Conservation (phyloP, 1,140 invertebrate genomes). For the Drosophila repleta region DNA sequence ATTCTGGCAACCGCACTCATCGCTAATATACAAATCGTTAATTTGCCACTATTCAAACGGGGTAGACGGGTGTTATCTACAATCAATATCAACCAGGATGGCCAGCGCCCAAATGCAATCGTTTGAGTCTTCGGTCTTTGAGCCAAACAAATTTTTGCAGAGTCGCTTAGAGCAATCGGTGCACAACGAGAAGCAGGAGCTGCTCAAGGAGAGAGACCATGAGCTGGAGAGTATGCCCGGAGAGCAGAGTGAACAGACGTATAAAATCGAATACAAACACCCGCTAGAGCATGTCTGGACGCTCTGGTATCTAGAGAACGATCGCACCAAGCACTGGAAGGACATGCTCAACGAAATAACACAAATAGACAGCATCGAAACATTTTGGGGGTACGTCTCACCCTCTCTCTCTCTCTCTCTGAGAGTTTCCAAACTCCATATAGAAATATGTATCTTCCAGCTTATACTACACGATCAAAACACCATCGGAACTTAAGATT, state of each 20-base stretch:
- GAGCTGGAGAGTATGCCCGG: slow-evolving; percentile 20
- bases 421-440: slow-evolving; percentile 87
- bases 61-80: neutral
- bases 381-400: slow-evolving; percentile 92
- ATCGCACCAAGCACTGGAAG: slow-evolving; percentile 95
- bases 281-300: slow-evolving; percentile 98
- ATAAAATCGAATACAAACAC: slow-evolving; percentile 88
- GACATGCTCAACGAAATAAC: slow-evolving; percentile 96
- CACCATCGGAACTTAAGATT: slow-evolving; percentile 93
- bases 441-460: slow-evolving; percentile 86
- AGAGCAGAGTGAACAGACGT: slow-evolving; percentile 30
- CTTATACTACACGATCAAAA: slow-evolving; percentile 98
- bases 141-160: slow-evolving; percentile 39
- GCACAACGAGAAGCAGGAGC: slow-evolving; percentile 4
- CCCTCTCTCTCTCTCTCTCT: slow-evolving; percentile 47
- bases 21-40: slow-evolving; percentile 17
- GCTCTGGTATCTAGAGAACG: slow-evolving; percentile 98
- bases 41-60: slow-evolving; percentile 16
- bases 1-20: slow-evolving; percentile 34
- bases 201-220: slow-evolving; percentile 2
- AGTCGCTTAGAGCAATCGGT: slow-evolving; percentile 17
- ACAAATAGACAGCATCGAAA: slow-evolving; percentile 98
- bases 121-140: slow-evolving; percentile 29
- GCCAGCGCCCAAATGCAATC: slow-evolving; percentile 43
- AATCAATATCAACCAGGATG: slow-evolving; percentile 26